Percentiles rank a stretch among this genome's conserved stretches.
Evolutionary conservation across 2,113 vertebrate genomes (phyloP).

Genomic region (Antechinus stuartii): DNA sequence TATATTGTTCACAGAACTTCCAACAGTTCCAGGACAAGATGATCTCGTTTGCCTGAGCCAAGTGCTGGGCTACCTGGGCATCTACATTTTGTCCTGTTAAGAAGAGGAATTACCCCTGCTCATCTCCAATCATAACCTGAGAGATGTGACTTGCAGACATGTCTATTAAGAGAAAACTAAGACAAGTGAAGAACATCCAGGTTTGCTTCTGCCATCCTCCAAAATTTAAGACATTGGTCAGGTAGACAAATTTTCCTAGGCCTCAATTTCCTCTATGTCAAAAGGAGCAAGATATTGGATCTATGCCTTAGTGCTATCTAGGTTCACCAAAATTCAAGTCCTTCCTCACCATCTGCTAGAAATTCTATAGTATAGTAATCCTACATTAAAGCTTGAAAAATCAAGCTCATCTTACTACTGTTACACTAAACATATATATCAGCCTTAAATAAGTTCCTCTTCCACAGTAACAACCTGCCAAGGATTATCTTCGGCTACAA

Average conservation of each 20-base stretch:
- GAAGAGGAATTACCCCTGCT: conserved; percentile 16
- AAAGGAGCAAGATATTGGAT: background rate
- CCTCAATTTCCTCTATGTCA: background rate
- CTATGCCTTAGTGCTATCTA: background rate
- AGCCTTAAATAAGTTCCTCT: conserved; percentile 6
- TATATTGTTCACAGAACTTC: conserved; percentile 65
- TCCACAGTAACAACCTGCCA: conserved; percentile 19
- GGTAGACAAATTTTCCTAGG: background rate
- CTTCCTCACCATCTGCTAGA: background rate
- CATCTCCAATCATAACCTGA: conserved; percentile 63
- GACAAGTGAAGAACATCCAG: background rate
- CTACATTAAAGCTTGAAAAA: background rate
- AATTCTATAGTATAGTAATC: background rate
- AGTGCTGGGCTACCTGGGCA: conserved; percentile 56
- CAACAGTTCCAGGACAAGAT: conserved; percentile 71
- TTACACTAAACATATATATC: conserved; percentile 7
- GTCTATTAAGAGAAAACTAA: conserved; percentile 53
- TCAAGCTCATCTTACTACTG: conserved; percentile 1
- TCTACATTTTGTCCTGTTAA: conserved; percentile 43
- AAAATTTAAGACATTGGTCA: background rate
- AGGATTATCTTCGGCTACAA: conserved; percentile 48
- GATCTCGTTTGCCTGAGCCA: conserved; percentile 74
- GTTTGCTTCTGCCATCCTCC: background rate
- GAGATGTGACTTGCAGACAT: conserved; percentile 58
- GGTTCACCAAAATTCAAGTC: background rate